Evolutionary conservation across 2,113 vertebrate species (phyloP).

Genomic region (Tragelaphus scriptus): DNA sequence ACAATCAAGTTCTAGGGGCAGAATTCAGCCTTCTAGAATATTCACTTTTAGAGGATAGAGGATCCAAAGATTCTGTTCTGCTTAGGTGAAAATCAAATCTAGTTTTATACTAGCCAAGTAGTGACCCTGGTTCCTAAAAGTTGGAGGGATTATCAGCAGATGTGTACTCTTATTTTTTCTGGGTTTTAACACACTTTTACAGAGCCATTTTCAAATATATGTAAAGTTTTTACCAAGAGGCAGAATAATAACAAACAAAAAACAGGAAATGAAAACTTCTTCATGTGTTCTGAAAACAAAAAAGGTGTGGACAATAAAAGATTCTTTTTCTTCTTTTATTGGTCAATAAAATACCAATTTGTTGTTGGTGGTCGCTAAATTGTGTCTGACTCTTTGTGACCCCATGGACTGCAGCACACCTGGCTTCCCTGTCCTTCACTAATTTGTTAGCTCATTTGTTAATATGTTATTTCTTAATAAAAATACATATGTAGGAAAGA

Average conservation of each 20-base stretch:
- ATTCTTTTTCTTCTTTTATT: not conserved
- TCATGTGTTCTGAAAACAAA: not conserved
- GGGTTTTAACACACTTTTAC: not conserved
- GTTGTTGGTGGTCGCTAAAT: not conserved
- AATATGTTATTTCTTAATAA: not conserved
- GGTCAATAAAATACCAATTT: not conserved
- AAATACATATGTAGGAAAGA: not conserved
- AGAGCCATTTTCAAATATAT: not conserved
- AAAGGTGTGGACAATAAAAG: not conserved
- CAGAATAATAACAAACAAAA: not conserved
- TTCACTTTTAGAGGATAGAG: not conserved
- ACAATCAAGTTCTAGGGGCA: not conserved
- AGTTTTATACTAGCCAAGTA: not conserved
- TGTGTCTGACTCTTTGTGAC: not conserved
- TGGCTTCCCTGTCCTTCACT: not conserved
- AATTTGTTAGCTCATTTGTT: not conserved
- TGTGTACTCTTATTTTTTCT: not conserved
- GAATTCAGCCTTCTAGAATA: not conserved
- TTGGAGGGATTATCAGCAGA: not conserved
- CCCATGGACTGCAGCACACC: not conserved
- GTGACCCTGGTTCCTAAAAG: not conserved
- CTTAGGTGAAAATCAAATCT: not conserved
- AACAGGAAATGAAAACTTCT: not conserved
- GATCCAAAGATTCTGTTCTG: not conserved
- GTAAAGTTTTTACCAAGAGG: not conserved